phyloP scores from a whole-genome alignment of 2,888 invertebrate species.

The Meganola albula region DNA sequence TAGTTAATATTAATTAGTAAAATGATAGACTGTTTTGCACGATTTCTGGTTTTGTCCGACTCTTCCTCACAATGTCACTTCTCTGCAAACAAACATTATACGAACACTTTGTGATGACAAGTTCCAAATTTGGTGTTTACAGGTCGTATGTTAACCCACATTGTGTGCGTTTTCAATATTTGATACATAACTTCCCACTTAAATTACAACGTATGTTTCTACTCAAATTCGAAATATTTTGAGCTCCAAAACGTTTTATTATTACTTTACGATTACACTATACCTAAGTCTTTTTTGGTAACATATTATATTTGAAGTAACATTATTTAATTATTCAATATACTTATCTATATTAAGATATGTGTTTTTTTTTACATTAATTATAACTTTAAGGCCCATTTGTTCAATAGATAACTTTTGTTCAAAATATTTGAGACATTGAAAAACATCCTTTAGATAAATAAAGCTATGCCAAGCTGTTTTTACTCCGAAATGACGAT shows the following conservation, averaged over 20 bases:
- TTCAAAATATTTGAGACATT: no score
- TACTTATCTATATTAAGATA: conserved; percentile 75
- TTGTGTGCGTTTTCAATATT: conserved; percentile 33
- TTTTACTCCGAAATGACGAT: no score
- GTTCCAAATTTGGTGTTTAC: conserved; percentile 31
- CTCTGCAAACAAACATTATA: conserved; percentile 31
- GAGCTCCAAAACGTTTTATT: conserved; percentile 67
- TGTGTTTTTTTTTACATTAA: conserved; percentile 61
- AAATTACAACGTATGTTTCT: conserved; percentile 51
- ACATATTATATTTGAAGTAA: conserved; percentile 75
- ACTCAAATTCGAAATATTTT: conserved; percentile 68
- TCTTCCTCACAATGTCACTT: conserved; percentile 40
- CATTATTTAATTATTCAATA: conserved; percentile 78
- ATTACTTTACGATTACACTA: conserved; percentile 73
- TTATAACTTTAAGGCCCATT: no score
- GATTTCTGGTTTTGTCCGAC: conserved; percentile 54
- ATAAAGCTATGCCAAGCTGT: no score
- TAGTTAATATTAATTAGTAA: conserved; percentile 66
- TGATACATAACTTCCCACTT: conserved; percentile 43
- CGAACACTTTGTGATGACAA: conserved; percentile 64
- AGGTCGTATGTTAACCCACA: conserved; percentile 40
- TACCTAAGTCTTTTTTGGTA: conserved; percentile 76
- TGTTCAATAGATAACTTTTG: no score
- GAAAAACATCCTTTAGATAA: no score
- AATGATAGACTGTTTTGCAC: conserved; percentile 74